phyloP scores from a whole-genome alignment of 1,140 invertebrate genomes.

The Drosophila ercepeae region DNA sequence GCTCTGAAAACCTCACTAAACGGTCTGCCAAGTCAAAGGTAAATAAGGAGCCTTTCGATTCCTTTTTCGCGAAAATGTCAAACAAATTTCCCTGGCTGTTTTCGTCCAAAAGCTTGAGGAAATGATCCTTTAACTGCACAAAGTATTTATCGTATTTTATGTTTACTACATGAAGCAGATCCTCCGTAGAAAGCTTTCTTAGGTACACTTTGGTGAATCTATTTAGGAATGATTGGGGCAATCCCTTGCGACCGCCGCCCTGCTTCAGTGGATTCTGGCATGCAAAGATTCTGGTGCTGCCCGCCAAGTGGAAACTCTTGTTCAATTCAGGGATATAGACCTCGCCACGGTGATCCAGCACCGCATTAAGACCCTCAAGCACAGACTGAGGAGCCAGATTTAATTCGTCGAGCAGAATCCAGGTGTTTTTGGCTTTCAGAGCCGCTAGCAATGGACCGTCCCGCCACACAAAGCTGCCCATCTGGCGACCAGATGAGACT shows the following conservation, averaged over 20 bases:
- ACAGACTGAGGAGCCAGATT: slow-evolving; percentile 99
- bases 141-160: slow-evolving; percentile 67
- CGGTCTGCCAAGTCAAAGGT: slow-evolving; percentile 86
- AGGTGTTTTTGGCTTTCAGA: slow-evolving; percentile 93
- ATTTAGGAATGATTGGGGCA: slow-evolving; percentile 99
- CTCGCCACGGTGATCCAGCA: slow-evolving; percentile 98
- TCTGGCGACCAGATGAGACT: slow-evolving; percentile 76
- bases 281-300: slow-evolving; percentile 95
- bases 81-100: slow-evolving; percentile 46
- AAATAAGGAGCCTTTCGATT: background rate
- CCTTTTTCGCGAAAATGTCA: slow-evolving; percentile 35
- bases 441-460: slow-evolving; percentile 98
- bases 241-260: slow-evolving; percentile 96
- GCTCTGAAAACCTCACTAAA: slow-evolving; percentile 93
- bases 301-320: slow-evolving; percentile 91
- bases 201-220: slow-evolving; percentile 98
- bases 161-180: slow-evolving; percentile 86
- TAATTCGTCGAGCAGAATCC: slow-evolving; percentile 99
- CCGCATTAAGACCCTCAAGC: slow-evolving; percentile 98
- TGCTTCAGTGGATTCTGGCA: slow-evolving; percentile 99
- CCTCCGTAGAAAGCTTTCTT: slow-evolving; percentile 90
- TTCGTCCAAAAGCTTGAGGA: slow-evolving; percentile 21
- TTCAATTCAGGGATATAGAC: slow-evolving; percentile 98
- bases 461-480: slow-evolving; percentile 96
- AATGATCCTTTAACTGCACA: slow-evolving; percentile 48